Base-by-base conservation (phyloP, 2,888 invertebrate species). In the Lasioglossum oenotherae region DNA sequence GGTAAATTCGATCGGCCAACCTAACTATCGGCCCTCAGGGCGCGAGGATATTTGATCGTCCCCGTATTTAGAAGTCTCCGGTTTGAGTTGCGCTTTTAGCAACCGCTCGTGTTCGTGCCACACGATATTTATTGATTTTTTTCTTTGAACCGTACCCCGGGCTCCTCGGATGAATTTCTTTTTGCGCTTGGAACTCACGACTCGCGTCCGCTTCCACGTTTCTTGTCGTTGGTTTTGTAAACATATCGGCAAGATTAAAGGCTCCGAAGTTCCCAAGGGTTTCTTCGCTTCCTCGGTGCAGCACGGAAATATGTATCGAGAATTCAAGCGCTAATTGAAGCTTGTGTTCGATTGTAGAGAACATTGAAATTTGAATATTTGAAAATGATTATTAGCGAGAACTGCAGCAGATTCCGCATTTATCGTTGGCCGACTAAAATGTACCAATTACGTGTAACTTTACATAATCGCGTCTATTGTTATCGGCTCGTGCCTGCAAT, bases 1-100 rank as follows among this genome's bases (percentile, higher is more conserved):
- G 53, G 53, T 27, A 67, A 64, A 67, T 76, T 77, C 76, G 60
- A 77, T 77, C 23, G 64, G 23, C 10, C 2, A 23, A 67, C 35
- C 35, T 64, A 31, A n/a, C 16, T 46, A 64, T n/a, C 49, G 67
- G 6, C 67, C 23, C 46, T 77, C 67, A 0, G 35, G 60, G 4
- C 35, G 3, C 12, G 31, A 14, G 77, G 35, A 23, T 46, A 77
- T 77, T 67, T n/a, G 46, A 77, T 75, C 60, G 38, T 49, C 49
- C 38, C 38, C 10, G 35, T 41, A 38, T 69, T 69, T 69, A 69
- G 69, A 38, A 38, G 38, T 53, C 53, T 35, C 6, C 53, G 74
- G 38, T 53, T 38, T 19, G 35, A 35, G 38, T n/a, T 35, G 53
- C 23, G 23, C 53, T 74, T 53, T 38, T 38, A 53, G n/a, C 53